Evolutionary conservation across 1,140 invertebrate species (phyloP).

Genomic region (Trinorchestia longiramus): DNA sequence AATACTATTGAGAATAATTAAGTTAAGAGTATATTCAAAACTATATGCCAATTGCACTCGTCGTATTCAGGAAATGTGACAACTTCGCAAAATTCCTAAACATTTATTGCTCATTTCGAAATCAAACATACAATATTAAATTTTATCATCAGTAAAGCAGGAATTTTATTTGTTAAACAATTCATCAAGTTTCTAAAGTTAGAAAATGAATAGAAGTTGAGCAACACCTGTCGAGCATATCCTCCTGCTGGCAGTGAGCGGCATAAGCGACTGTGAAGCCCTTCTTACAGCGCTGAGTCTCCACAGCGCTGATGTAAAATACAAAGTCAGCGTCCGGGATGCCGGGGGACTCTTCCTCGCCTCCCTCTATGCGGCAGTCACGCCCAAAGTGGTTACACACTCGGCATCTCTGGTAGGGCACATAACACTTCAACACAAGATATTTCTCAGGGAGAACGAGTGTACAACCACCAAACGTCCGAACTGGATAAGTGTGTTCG

Average conservation of each 20-base stretch:
- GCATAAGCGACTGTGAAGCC: slow-evolving; percentile 93
- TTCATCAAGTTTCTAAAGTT: too few relatives aligned
- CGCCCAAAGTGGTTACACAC: slow-evolving; percentile 87
- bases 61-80: too few relatives aligned
- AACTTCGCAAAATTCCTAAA: too few relatives aligned
- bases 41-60: too few relatives aligned
- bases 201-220: too few relatives aligned
- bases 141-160: too few relatives aligned
- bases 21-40: too few relatives aligned
- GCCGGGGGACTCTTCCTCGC: slow-evolving; percentile 77
- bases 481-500: background rate
- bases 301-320: slow-evolving; percentile 94
- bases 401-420: slow-evolving; percentile 78
- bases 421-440: background rate
- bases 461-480: background rate
- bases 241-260: slow-evolving; percentile 98
- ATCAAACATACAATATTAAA: too few relatives aligned
- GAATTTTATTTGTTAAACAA: too few relatives aligned
- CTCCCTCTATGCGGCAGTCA: slow-evolving; percentile 80
- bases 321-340: slow-evolving; percentile 93
- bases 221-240: slow-evolving; percentile 90
- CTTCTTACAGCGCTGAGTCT: slow-evolving; percentile 90
- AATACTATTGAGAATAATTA: too few relatives aligned
- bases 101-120: too few relatives aligned
- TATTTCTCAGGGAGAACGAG: background rate